Evolutionary conservation across 2,888 invertebrate species (phyloP).

Genomic region (Aethes cnicana): DNA sequence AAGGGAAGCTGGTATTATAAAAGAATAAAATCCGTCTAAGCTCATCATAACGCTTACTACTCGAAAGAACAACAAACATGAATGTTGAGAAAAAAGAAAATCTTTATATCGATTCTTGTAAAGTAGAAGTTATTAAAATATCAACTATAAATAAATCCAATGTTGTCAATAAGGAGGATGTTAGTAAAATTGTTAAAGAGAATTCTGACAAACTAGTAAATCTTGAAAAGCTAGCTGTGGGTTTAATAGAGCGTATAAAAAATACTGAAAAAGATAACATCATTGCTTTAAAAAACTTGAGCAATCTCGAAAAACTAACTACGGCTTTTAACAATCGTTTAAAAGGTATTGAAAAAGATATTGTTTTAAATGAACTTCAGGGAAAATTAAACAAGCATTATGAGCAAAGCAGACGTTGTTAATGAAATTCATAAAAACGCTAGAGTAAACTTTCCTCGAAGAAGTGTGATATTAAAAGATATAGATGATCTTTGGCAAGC

Average conservation of each 20-base stretch:
- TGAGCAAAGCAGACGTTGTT: slow-evolving; percentile 35
- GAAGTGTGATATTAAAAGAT: slow-evolving; percentile 44
- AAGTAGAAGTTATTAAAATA: neutral
- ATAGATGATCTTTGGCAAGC: slow-evolving; percentile 55
- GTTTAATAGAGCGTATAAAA: neutral
- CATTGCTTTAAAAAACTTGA: neutral
- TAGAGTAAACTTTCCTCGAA: slow-evolving; percentile 47
- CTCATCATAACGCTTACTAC: neutral
- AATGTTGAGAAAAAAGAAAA: neutral
- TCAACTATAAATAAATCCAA: neutral
- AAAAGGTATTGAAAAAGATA: no score
- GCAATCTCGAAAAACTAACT: no score
- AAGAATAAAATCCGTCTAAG: neutral
- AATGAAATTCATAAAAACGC: slow-evolving; percentile 53
- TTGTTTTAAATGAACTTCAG: neutral
- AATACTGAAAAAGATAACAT: neutral
- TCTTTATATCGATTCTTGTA: neutral
- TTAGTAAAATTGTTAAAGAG: no score
- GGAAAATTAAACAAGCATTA: slow-evolving; percentile 1
- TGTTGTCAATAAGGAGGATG: neutral
- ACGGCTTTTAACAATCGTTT: no score
- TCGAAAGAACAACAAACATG: neutral
- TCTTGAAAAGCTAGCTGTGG: neutral
- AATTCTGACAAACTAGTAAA: neutral
- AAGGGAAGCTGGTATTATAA: slow-evolving; percentile 9